A percentile compares a stretch with the other conserved stretches of the same genome.
Conservation (phyloP, 2,113 vertebrate species). For the Triplophysa tibetana region DNA sequence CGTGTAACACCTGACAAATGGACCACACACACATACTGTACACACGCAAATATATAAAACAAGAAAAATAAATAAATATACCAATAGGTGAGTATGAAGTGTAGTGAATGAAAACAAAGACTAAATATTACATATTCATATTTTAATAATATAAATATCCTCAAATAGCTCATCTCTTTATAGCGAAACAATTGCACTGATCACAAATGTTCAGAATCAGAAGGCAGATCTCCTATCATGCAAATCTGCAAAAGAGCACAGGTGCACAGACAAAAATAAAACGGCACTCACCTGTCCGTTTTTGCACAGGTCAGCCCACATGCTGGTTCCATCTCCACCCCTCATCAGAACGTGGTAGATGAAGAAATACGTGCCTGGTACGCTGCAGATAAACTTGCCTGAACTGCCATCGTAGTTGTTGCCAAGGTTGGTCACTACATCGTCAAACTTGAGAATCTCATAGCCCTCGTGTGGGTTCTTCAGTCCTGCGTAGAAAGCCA, state of each 20-base stretch:
- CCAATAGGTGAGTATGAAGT: too few relatives aligned
- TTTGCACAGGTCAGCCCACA: conserved; percentile 99
- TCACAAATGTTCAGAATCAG: neutral
- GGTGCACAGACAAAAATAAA: neutral
- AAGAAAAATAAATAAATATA: neutral
- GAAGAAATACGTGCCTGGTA: conserved; percentile 97
- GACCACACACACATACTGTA: neutral
- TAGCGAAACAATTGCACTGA: neutral
- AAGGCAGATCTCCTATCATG: neutral
- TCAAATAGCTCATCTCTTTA: too few relatives aligned
- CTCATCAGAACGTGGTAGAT: conserved; percentile 99
- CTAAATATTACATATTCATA: too few relatives aligned
- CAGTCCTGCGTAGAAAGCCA: conserved; percentile 97
- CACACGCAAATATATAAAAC: too few relatives aligned
- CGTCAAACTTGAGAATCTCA: conserved; percentile 98
- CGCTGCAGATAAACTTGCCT: conserved; percentile 96
- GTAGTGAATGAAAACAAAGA: too few relatives aligned
- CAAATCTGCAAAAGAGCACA: neutral
- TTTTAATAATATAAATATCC: too few relatives aligned
- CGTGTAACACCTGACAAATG: neutral
- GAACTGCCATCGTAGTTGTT: conserved; percentile 95
- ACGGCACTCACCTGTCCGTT: conserved; percentile 89
- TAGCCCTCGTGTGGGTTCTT: conserved; percentile 98
- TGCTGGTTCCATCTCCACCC: conserved; percentile 96
- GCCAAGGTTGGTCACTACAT: conserved; percentile 98